Evolutionary conservation across 2,797 vertebrate genomes (phyloP).

Genomic region (Myiotriccus ornatus): DNA sequence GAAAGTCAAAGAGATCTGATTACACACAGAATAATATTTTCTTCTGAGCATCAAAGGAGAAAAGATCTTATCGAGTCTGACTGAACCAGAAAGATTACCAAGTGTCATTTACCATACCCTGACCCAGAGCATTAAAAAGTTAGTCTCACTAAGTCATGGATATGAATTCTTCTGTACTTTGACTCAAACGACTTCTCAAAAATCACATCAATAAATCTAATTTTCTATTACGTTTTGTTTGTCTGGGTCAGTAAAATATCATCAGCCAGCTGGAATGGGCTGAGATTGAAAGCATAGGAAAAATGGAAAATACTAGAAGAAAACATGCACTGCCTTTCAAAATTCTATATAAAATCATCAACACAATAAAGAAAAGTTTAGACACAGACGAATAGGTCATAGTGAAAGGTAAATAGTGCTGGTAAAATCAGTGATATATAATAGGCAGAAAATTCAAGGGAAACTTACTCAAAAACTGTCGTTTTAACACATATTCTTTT

Average conservation of each 20-base stretch:
- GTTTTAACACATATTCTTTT: background rate
- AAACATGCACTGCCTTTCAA: background rate
- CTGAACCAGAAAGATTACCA: background rate
- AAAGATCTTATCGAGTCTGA: background rate
- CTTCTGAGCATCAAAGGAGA: background rate
- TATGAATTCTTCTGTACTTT: background rate
- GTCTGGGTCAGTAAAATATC: background rate
- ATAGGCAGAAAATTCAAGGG: background rate
- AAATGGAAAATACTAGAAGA: background rate
- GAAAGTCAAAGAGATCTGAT: background rate
- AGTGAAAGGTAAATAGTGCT: background rate
- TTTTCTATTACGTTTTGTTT: background rate
- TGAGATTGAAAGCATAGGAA: background rate
- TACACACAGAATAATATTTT: background rate
- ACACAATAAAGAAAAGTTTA: background rate
- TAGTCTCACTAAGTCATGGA: background rate
- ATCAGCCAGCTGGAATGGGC: background rate
- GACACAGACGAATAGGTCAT: background rate
- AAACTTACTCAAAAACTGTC: background rate
- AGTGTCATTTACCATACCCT: background rate
- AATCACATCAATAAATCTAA: background rate
- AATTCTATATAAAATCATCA: background rate
- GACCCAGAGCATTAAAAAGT: background rate
- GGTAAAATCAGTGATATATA: background rate
- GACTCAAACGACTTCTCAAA: background rate